Evolutionary conservation across 2,113 vertebrate species (phyloP).

Genomic region (Atlantisia rogersi): DNA sequence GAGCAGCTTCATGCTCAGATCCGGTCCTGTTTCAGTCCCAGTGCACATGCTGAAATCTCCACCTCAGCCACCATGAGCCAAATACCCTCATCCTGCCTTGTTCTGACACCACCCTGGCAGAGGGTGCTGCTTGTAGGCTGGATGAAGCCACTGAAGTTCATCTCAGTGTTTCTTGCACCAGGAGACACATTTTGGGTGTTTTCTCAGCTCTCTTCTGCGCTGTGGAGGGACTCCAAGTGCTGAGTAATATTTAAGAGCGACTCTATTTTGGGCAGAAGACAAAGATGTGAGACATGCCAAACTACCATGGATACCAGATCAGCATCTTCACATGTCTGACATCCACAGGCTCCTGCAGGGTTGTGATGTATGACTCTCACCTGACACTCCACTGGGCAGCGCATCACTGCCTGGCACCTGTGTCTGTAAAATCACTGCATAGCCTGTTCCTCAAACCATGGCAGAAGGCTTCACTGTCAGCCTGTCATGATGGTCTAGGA

Average conservation of each 20-base stretch:
- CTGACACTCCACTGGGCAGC: neutral
- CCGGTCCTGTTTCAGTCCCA: neutral
- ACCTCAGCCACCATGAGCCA: neutral
- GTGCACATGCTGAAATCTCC: neutral
- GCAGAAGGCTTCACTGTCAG: neutral
- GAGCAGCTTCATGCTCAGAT: neutral
- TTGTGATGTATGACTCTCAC: neutral
- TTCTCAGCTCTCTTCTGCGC: constrained; percentile 1
- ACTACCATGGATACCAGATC: constrained; percentile 46
- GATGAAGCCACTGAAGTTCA: neutral
- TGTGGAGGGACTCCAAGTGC: constrained; percentile 49
- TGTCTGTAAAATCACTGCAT: neutral
- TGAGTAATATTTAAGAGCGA: constrained; percentile 55
- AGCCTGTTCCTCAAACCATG: neutral
- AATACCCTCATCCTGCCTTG: neutral
- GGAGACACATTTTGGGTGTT: constrained; percentile 42
- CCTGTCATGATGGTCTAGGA: neutral
- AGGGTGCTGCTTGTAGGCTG: neutral
- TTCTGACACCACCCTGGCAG: neutral
- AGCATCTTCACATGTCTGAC: constrained; percentile 16
- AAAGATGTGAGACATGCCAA: constrained; percentile 50
- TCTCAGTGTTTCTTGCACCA: neutral
- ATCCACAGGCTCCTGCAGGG: neutral
- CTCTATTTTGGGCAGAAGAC: constrained; percentile 43
- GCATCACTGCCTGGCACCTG: constrained; percentile 22